Conservation (phyloP, 92 coral and sea anemone species). For the Hydrozoanthus gracilis region DNA sequence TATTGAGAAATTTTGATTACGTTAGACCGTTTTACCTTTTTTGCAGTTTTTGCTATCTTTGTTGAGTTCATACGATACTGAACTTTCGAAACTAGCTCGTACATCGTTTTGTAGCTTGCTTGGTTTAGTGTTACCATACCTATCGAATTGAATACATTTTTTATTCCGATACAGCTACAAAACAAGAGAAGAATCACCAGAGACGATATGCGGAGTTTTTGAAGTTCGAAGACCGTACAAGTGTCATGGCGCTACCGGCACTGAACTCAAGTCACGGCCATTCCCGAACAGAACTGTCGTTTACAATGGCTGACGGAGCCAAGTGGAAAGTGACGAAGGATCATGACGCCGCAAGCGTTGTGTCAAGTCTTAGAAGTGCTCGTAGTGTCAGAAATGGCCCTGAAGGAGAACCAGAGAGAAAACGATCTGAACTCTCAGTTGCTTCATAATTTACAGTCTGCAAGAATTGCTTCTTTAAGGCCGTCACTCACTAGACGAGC, state of each 20-base stretch:
- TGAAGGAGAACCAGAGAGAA: background rate
- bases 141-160: background rate
- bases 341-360: constrained; percentile 71
- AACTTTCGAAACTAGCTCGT: too few relatives aligned
- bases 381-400: constrained; percentile 11
- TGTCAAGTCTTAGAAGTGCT: constrained; percentile 73
- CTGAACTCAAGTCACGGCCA: constrained; percentile 78
- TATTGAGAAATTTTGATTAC: background rate
- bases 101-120: too few relatives aligned
- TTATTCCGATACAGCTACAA: constrained; percentile 68
- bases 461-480: too few relatives aligned
- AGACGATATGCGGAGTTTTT: constrained; percentile 88
- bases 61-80: too few relatives aligned
- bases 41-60: too few relatives aligned
- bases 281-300: constrained; percentile 78
- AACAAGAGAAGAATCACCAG: constrained; percentile 84
- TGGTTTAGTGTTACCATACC: background rate
- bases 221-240: constrained; percentile 80
- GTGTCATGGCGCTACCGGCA: constrained; percentile 76
- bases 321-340: constrained; percentile 84
- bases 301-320: constrained; percentile 90
- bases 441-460: background rate
- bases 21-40: too few relatives aligned
- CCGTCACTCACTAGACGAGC: too few relatives aligned
- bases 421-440: constrained; percentile 6